Evolutionary conservation across 2,888 invertebrate genomes (phyloP).

Genomic region (Nipponacmea schrenckii): DNA sequence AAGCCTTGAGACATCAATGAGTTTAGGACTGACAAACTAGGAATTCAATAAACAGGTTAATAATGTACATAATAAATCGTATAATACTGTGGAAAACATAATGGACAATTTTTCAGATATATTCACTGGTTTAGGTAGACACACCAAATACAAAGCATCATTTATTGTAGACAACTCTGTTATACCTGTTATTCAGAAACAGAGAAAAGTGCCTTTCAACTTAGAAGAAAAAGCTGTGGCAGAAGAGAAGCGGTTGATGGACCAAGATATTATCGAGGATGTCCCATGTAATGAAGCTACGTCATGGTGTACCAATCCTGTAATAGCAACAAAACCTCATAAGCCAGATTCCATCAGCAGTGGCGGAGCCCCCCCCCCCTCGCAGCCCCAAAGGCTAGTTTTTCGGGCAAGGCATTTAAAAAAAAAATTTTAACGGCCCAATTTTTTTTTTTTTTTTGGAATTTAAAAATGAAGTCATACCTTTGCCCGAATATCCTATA

Average conservation of each 20-base stretch:
- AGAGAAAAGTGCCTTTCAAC: neutral
- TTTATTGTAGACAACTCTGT: neutral
- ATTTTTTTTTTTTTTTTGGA: no score
- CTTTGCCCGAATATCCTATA: no score
- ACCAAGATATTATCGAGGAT: neutral
- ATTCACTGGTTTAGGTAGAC: constrained; percentile 3
- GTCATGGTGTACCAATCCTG: constrained; percentile 24
- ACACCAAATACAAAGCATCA: neutral
- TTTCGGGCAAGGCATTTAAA: no score
- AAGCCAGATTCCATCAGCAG: constrained; percentile 28
- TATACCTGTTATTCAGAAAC: neutral
- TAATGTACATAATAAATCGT: neutral
- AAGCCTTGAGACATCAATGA: neutral
- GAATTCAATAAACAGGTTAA: neutral
- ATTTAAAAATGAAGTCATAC: no score
- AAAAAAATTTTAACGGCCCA: no score
- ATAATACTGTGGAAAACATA: neutral
- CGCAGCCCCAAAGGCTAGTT: no score
- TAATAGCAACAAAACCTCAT: constrained; percentile 29
- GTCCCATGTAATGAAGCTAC: constrained; percentile 21
- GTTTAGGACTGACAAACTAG: neutral
- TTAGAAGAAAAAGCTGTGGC: neutral
- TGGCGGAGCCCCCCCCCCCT: no score
- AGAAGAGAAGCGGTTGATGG: constrained; percentile 3
- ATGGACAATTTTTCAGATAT: neutral